Conservation (phyloP, 2,797 vertebrate species). For the Phoebastria nigripes region DNA sequence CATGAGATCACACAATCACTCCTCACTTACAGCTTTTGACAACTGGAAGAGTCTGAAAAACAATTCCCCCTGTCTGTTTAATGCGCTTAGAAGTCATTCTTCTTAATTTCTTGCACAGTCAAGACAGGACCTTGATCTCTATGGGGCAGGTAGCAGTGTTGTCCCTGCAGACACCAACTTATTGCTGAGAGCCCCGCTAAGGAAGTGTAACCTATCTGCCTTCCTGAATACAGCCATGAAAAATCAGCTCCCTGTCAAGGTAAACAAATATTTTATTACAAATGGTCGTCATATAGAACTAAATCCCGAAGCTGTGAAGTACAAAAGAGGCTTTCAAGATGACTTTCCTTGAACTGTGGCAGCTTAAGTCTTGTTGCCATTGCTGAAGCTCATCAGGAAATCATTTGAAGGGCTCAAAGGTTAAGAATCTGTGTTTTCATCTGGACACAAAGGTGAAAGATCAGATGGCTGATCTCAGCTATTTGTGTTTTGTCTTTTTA, state of each 20-base stretch:
- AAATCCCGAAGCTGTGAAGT: slow-evolving; percentile 7
- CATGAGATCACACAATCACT: not conserved
- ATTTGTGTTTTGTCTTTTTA: slow-evolving; percentile 9
- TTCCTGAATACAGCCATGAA: not conserved
- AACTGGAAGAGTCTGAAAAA: not conserved
- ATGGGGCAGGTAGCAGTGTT: not conserved
- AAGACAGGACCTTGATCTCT: not conserved
- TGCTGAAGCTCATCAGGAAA: slow-evolving; percentile 14
- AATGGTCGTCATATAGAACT: not conserved
- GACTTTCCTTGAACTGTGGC: slow-evolving; percentile 24
- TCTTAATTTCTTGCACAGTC: not conserved
- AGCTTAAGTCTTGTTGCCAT: slow-evolving; percentile 5
- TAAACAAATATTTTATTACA: slow-evolving; percentile 8
- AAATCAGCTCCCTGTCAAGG: not conserved
- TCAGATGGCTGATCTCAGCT: slow-evolving; percentile 5
- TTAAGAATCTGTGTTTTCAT: slow-evolving; percentile 35
- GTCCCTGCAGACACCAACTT: not conserved
- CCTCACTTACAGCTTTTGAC: not conserved
- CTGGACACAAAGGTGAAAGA: slow-evolving; percentile 4
- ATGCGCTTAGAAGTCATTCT: not conserved
- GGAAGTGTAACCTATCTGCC: not conserved
- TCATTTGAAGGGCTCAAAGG: not conserved
- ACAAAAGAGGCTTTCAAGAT: slow-evolving; percentile 19
- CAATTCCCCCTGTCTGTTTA: not conserved
- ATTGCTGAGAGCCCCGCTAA: not conserved